These are phyloP conservation scores for Xylocopa sonorina DNA, from an alignment of 1,140 invertebrate genomes.

Conservation along the genomic window DNA sequence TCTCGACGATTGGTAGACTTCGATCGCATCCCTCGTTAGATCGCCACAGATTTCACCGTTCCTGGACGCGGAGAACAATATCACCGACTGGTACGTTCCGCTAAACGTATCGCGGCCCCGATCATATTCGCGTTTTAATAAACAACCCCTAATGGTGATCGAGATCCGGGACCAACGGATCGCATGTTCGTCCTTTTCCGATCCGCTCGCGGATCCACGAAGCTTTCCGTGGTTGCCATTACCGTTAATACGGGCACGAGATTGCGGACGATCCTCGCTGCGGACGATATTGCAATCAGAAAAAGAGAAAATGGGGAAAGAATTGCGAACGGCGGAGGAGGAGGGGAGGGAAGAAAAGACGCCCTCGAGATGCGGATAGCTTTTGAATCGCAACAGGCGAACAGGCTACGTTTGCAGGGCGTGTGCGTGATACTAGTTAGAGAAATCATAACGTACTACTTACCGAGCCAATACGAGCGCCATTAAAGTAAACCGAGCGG, in stretches of 20 bases:
- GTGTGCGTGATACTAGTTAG: constrained; percentile 72
- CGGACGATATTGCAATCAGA: constrained; percentile 16
- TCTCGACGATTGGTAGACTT: no score
- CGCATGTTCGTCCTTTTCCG: constrained; percentile 5
- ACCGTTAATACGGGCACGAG: constrained; percentile 74
- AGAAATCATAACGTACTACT: constrained; percentile 76
- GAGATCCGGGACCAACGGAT: constrained; percentile 10
- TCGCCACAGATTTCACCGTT: no score
- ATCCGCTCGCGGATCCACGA: constrained; percentile 6
- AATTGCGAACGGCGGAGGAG: no score
- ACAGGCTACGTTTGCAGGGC: constrained; percentile 64
- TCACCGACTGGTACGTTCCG: background rate
- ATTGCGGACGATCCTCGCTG: constrained; percentile 61
- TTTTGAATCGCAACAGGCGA: constrained; percentile 36
- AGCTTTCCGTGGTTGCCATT: constrained; percentile 71
- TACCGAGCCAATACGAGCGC: constrained; percentile 57
- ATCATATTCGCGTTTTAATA: constrained; percentile 49
- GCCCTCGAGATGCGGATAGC: constrained; percentile 12
- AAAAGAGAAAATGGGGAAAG: no score
- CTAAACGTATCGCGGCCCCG: background rate
- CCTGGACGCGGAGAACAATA: no score
- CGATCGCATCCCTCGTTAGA: no score
- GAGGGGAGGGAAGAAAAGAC: background rate
- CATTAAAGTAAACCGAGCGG: constrained; percentile 68
- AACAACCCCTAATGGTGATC: constrained; percentile 42